phyloP scores from a whole-genome alignment of 2,113 vertebrate species.

The Trematomus loennbergii region DNA sequence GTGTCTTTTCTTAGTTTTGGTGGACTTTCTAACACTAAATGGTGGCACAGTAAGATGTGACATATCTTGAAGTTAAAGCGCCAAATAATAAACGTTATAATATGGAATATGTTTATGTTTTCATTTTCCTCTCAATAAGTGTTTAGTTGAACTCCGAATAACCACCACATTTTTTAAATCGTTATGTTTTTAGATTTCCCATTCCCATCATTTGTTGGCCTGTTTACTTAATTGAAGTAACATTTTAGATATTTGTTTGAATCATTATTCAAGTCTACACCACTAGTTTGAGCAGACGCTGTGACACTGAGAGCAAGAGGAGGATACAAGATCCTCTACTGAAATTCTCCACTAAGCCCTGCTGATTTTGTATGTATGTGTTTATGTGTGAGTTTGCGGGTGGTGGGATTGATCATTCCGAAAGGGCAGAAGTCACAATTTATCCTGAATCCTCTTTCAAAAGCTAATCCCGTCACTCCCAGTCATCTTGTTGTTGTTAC shows the following conservation, averaged over 20 bases:
- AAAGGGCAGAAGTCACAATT: slow-evolving; percentile 41
- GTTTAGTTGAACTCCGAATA: not conserved
- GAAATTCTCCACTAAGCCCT: slow-evolving; percentile 21
- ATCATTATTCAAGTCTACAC: not conserved
- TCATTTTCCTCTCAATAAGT: not conserved
- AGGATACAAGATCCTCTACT: slow-evolving; percentile 1
- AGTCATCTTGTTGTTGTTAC: slow-evolving; percentile 33
- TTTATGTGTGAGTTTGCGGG: slow-evolving; percentile 19
- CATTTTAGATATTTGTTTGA: not conserved
- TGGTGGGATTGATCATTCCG: slow-evolving; percentile 19
- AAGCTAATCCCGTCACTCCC: not conserved
- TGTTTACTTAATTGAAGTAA: not conserved
- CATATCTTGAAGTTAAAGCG: not conserved
- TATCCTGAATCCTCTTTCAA: slow-evolving; percentile 31
- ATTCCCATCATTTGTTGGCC: no score
- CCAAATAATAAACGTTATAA: not conserved
- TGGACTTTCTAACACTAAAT: not conserved
- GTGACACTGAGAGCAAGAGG: not conserved
- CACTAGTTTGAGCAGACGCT: not conserved
- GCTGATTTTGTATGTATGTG: not conserved
- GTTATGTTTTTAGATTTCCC: not conserved
- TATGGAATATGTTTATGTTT: not conserved
- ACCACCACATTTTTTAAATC: not conserved
- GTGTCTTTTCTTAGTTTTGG: not conserved
- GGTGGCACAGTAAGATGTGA: not conserved